phyloP scores from a whole-genome alignment of 2,888 invertebrate genomes.

The Hydriomena furcata region DNA sequence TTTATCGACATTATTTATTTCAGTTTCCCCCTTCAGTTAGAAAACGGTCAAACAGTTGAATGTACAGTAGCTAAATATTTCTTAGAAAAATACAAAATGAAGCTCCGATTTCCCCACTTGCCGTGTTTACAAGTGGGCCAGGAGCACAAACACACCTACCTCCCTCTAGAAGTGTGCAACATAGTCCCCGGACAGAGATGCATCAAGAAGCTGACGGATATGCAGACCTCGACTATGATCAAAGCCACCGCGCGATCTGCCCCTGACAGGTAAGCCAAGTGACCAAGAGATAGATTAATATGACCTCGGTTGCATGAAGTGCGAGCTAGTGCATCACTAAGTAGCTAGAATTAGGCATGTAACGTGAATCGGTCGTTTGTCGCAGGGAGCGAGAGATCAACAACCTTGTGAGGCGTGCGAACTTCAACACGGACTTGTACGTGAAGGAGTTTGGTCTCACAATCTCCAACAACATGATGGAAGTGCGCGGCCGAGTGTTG shows the following conservation, averaged over 20 bases:
- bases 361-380: neutral
- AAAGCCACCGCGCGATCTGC: slow-evolving; percentile 99
- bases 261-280: slow-evolving; percentile 88
- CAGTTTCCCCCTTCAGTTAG: slow-evolving; percentile 96
- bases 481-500: slow-evolving; percentile 98
- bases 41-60: slow-evolving; percentile 99
- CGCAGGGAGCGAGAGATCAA: slow-evolving; percentile 97
- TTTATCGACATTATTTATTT: neutral
- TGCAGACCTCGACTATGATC: slow-evolving; percentile 99
- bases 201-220: slow-evolving; percentile 99
- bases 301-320: no score
- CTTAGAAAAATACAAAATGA: slow-evolving; percentile 99
- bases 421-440: slow-evolving; percentile 99
- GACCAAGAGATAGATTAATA: no score
- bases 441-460: slow-evolving; percentile 99
- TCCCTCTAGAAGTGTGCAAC: slow-evolving; percentile 99
- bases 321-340: no score
- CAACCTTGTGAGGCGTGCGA: slow-evolving; percentile 97
- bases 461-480: slow-evolving; percentile 99
- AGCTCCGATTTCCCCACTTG: slow-evolving; percentile 97
- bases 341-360: neutral
- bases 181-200: slow-evolving; percentile 99
- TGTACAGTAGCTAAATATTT: slow-evolving; percentile 99
- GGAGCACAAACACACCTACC: slow-evolving; percentile 99
- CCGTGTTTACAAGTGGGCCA: slow-evolving; percentile 99